These are phyloP conservation scores for Heteromyza rotundicornis DNA, from an alignment of 2,888 invertebrate species.

Conservation along the genomic window DNA sequence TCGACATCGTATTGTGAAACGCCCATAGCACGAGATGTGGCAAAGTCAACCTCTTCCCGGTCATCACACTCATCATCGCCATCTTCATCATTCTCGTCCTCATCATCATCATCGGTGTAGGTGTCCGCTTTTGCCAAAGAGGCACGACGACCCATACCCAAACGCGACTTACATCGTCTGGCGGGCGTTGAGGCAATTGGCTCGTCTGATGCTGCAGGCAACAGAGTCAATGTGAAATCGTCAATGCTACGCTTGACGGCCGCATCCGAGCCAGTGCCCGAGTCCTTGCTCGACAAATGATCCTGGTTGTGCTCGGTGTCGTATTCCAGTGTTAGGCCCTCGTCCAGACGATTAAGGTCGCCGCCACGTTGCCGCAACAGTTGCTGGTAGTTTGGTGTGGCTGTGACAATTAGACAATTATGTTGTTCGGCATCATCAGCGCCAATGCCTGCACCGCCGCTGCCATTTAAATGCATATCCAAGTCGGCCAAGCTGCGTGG, in stretches of 20 bases:
- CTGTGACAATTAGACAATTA: constrained; percentile 48
- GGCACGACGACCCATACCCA: constrained; percentile 14
- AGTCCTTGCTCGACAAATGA: constrained; percentile 56
- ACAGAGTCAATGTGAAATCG: constrained; percentile 42
- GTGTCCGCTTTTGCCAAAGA: constrained; percentile 27
- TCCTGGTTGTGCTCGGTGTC: constrained; percentile 48
- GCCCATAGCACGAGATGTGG: constrained; percentile 42
- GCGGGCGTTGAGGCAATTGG: constrained; percentile 20
- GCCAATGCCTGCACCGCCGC: too few species aligned
- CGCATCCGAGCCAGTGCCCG: constrained; percentile 58
- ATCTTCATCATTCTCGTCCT: constrained; percentile 33
- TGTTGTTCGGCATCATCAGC: constrained; percentile 25
- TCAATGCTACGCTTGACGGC: constrained; percentile 56
- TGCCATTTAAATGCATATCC: constrained; percentile 23
- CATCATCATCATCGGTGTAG: constrained; percentile 31
- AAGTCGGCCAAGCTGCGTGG: constrained; percentile 48
- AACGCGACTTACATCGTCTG: not conserved
- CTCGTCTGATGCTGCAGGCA: constrained; percentile 21
- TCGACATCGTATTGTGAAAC: constrained; percentile 43
- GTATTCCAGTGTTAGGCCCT: constrained; percentile 45
- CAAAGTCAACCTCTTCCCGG: constrained; percentile 37
- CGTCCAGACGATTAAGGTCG: constrained; percentile 25
- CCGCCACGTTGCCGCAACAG: constrained; percentile 36
- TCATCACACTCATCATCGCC: constrained; percentile 32
- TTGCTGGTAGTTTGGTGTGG: constrained; percentile 49